phyloP scores from a whole-genome alignment of 2,113 vertebrate species.

The Gopherus flavomarginatus region DNA sequence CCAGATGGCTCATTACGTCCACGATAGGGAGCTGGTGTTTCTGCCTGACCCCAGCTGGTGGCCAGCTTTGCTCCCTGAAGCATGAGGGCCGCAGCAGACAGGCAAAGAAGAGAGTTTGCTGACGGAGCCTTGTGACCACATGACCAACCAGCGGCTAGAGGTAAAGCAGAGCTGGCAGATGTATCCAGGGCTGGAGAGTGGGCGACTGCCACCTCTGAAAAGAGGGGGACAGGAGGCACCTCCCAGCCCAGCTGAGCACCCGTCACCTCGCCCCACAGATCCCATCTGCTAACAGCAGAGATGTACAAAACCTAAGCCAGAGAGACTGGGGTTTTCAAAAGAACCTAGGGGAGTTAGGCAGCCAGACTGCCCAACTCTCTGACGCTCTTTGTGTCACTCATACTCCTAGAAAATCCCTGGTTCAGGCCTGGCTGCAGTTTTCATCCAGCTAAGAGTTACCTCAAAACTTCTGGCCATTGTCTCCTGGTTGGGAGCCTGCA shows the following conservation, averaged over 20 bases:
- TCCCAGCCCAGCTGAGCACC: neutral
- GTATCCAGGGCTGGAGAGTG: neutral
- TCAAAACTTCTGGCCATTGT: neutral
- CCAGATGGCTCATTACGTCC: neutral
- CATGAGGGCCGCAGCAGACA: neutral
- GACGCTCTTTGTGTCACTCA: neutral
- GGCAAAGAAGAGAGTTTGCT: neutral
- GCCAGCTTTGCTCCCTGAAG: neutral
- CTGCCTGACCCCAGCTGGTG: neutral
- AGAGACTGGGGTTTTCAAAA: neutral
- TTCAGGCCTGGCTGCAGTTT: neutral
- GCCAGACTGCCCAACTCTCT: neutral
- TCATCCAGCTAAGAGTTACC: neutral
- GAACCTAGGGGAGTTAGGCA: neutral
- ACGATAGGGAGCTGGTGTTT: neutral
- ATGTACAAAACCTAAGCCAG: neutral
- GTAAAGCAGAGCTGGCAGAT: neutral
- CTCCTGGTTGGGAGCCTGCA: too few relatives aligned
- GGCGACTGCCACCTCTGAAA: too few relatives aligned
- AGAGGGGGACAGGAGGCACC: too few relatives aligned
- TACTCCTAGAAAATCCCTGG: neutral
- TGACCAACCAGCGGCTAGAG: neutral
- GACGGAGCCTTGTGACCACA: neutral
- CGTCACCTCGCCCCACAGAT: too few relatives aligned
- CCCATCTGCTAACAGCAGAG: neutral